Conservation (phyloP, 2,797 vertebrate genomes). For the Pteropus rufus region DNA sequence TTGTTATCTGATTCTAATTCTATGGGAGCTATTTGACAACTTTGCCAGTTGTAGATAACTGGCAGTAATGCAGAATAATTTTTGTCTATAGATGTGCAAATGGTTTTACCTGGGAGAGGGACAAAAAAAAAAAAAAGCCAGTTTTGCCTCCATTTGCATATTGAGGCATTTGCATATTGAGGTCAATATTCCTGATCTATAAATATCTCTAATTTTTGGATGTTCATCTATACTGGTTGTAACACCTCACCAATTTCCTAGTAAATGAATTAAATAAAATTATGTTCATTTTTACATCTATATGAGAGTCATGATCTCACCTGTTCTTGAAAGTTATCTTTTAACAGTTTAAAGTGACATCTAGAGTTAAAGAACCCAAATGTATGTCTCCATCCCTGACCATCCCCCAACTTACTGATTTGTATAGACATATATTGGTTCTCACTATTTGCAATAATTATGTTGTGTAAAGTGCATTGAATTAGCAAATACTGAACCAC, state of each 20-base stretch:
- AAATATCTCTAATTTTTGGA: neutral
- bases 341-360: neutral
- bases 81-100: neutral
- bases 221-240: neutral
- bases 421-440: neutral
- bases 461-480: neutral
- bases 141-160: neutral
- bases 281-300: neutral
- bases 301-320: neutral
- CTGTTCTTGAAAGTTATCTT: neutral
- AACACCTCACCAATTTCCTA: neutral
- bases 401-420: neutral
- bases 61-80: neutral
- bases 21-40: neutral
- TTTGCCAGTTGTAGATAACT: neutral
- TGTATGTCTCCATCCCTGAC: neutral
- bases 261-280: constrained; percentile 10
- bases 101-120: neutral
- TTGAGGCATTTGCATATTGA: neutral
- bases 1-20: neutral
- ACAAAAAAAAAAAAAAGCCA: neutral
- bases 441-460: neutral
- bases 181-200: neutral
- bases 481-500: neutral
- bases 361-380: neutral